phyloP scores from a whole-genome alignment of 2,888 invertebrate genomes.

The Xestia c-nigrum region DNA sequence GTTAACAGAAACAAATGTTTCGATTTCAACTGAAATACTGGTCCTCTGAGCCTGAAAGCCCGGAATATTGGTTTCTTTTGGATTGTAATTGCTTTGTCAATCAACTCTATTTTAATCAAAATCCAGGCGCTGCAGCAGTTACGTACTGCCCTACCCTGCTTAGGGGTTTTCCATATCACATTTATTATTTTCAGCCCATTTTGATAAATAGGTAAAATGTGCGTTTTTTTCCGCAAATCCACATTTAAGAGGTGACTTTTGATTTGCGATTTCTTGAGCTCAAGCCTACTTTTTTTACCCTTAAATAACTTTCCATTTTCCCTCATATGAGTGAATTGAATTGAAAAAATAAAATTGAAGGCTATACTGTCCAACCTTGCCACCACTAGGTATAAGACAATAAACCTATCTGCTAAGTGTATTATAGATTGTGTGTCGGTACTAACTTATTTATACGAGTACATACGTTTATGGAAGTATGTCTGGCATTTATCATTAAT shows the following conservation, averaged over 20 bases:
- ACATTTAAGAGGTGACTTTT: neutral
- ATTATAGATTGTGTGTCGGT: conserved; percentile 36
- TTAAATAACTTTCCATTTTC: neutral
- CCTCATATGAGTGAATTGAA: neutral
- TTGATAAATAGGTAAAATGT: no score
- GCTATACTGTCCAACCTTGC: conserved; percentile 3
- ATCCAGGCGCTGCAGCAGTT: neutral
- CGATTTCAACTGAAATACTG: conserved; percentile 4
- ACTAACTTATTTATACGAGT: conserved; percentile 29
- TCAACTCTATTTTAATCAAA: neutral
- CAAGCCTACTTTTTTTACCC: neutral
- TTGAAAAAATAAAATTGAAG: neutral
- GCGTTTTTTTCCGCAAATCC: neutral
- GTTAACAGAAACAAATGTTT: conserved; percentile 7
- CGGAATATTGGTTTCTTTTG: neutral
- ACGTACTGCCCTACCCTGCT: no score
- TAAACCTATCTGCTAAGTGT: conserved; percentile 17
- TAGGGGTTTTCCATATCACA: neutral
- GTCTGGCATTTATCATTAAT: conserved; percentile 40
- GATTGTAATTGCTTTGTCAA: neutral
- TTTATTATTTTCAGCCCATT: neutral
- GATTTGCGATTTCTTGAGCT: neutral
- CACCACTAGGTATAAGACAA: conserved; percentile 8
- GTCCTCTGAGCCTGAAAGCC: neutral
- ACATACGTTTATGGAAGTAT: conserved; percentile 16